A percentile compares a stretch with the other conserved stretches of the same genome.
Conservation (phyloP, 2,113 vertebrate genomes). For the Myotis yumanensis region DNA sequence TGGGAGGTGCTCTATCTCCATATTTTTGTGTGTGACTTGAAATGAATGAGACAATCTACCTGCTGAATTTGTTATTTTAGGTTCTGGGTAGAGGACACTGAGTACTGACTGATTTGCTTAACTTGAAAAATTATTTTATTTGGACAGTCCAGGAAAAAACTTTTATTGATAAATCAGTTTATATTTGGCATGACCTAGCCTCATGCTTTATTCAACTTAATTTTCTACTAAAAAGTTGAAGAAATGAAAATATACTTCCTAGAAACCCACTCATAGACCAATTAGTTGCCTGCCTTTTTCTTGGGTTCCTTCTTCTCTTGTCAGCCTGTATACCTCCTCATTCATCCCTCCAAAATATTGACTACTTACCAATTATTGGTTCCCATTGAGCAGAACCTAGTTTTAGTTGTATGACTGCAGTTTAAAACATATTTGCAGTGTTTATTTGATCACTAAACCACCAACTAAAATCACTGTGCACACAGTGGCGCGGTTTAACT, state of each 20-base stretch:
- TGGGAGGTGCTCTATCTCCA: neutral
- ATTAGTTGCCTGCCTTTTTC: neutral
- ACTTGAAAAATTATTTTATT: constrained; percentile 13
- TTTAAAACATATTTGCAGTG: constrained; percentile 11
- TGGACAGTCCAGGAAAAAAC: neutral
- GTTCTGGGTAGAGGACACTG: neutral
- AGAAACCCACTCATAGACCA: neutral
- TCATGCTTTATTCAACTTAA: neutral
- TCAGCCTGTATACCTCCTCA: neutral
- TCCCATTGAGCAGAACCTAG: neutral
- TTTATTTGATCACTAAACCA: constrained; percentile 60
- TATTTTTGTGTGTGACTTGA: neutral
- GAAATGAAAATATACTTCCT: neutral
- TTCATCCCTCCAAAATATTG: neutral
- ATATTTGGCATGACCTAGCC: neutral
- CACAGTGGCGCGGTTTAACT: constrained; percentile 40
- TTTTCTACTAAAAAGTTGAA: neutral
- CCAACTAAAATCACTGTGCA: constrained; percentile 54
- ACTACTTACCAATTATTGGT: neutral
- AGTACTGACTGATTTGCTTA: neutral
- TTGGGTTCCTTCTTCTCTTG: neutral
- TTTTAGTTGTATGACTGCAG: neutral
- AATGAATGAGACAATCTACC: neutral
- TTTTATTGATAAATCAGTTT: neutral
- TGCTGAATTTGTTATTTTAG: neutral